These are phyloP conservation scores for Clinocottus analis DNA, from an alignment of 2,113 vertebrate species.

Conservation along the genomic window DNA sequence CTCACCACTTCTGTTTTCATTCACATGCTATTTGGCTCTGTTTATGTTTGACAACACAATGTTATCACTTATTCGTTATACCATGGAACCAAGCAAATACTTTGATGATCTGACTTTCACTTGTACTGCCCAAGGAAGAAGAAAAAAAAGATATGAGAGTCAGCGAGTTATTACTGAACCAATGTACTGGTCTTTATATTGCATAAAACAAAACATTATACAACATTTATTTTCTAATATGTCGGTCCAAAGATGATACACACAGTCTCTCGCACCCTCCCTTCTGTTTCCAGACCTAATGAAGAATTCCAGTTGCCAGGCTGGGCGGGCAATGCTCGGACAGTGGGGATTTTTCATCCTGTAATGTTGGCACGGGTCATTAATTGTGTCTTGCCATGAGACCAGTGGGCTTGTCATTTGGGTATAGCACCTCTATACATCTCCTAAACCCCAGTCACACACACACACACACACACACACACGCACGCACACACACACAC, in stretches of 20 bases:
- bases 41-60: too few species aligned
- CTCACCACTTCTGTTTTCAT: too few species aligned
- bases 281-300: conserved; percentile 74
- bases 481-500: conserved; percentile 45
- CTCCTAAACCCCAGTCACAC: conserved; percentile 55
- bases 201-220: neutral
- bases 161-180: neutral
- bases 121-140: neutral
- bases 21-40: too few species aligned
- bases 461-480: conserved; percentile 43
- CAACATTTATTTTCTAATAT: neutral
- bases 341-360: conserved; percentile 90
- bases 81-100: neutral
- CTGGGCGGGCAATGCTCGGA: conserved; percentile 82
- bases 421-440: conserved; percentile 86
- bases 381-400: conserved; percentile 91
- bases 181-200: neutral
- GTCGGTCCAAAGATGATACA: conserved; percentile 14
- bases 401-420: conserved; percentile 89
- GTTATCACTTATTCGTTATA: neutral
- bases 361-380: conserved; percentile 91
- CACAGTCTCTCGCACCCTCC: conserved; percentile 18
- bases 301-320: conserved; percentile 89
- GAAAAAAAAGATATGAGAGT: neutral
- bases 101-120: neutral